phyloP scores from a whole-genome alignment of 64 coral and sea anemone species.

The Montipora cactus region DNA sequence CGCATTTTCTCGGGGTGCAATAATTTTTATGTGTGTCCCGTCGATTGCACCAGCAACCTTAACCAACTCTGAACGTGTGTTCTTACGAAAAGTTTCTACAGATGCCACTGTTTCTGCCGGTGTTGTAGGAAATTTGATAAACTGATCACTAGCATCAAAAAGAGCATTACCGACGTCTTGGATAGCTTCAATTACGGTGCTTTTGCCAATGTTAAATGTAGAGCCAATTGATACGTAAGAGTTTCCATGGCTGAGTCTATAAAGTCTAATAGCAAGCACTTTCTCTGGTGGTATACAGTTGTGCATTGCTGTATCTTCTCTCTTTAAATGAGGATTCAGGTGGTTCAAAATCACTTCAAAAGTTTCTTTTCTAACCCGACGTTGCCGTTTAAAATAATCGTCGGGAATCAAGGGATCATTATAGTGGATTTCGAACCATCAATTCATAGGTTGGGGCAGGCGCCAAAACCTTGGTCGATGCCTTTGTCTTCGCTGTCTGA shows the following conservation, averaged over 20 bases:
- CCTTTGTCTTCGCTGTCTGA: conserved; percentile 65
- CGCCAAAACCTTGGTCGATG: conserved; percentile 57
- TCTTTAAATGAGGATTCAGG: conserved; percentile 49
- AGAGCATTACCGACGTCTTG: conserved; percentile 70
- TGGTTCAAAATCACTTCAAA: conserved; percentile 64
- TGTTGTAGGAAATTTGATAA: conserved; percentile 69
- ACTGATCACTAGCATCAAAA: conserved; percentile 54
- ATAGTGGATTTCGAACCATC: conserved; percentile 69
- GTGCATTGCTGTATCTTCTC: conserved; percentile 59
- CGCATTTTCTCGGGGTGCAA: conserved; percentile 19
- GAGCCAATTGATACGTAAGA: conserved; percentile 60
- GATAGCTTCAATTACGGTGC: conserved; percentile 67
- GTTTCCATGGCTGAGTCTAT: conserved; percentile 58
- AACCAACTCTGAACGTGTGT: conserved; percentile 53
- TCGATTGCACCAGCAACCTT: conserved; percentile 49
- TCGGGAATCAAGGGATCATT: conserved; percentile 59
- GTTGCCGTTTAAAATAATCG: conserved; percentile 53
- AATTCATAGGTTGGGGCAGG: conserved; percentile 39
- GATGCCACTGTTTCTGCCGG: conserved; percentile 34
- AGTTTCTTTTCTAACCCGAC: conserved; percentile 56
- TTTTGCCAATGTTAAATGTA: conserved; percentile 62
- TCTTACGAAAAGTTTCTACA: conserved; percentile 54
- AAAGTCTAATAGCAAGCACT: conserved; percentile 70
- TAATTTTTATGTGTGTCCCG: conserved; percentile 45
- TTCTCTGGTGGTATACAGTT: conserved; percentile 65